These are phyloP conservation scores for Cosmopolites sordidus DNA, from an alignment of 2,888 invertebrate genomes.

Conservation along the genomic window DNA sequence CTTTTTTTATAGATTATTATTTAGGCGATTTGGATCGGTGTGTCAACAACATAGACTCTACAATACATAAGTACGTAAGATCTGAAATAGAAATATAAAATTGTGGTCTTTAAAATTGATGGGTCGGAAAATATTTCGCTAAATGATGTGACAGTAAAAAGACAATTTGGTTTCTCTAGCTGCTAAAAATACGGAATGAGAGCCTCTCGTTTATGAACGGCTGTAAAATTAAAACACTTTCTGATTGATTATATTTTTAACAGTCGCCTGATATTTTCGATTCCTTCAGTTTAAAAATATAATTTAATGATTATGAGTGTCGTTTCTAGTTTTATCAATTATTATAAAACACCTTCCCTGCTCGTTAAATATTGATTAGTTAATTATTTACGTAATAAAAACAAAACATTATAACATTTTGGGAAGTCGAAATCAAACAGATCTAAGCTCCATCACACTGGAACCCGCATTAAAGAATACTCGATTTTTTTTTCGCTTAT, in stretches of 20 bases:
- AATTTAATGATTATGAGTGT: too few relatives aligned
- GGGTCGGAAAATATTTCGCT: constrained; percentile 19
- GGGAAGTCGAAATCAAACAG: too few relatives aligned
- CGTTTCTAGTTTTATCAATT: too few relatives aligned
- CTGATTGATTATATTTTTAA: constrained; percentile 9
- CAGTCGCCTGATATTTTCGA: neutral
- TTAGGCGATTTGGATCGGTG: constrained; percentile 10
- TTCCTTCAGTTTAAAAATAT: neutral
- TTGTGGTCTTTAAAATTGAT: constrained; percentile 16
- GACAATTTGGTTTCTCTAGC: constrained; percentile 14
- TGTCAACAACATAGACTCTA: constrained; percentile 8
- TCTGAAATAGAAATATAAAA: constrained; percentile 12
- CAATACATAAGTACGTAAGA: constrained; percentile 14
- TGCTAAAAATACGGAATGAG: constrained; percentile 14
- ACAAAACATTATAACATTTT: too few relatives aligned
- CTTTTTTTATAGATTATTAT: constrained; percentile 5
- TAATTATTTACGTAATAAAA: too few relatives aligned
- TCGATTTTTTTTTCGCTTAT: too few relatives aligned
- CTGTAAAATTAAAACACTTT: constrained; percentile 13
- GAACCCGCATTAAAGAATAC: too few relatives aligned
- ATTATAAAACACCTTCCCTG: too few relatives aligned
- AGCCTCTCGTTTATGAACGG: constrained; percentile 10
- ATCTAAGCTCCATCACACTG: too few relatives aligned
- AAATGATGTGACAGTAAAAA: constrained; percentile 22
- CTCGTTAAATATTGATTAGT: too few relatives aligned